Evolutionary conservation across 2,113 vertebrate species (phyloP), one percentile per base, ranked within the genome.

Genomic region (Hemiscyllium ocellatum): DNA sequence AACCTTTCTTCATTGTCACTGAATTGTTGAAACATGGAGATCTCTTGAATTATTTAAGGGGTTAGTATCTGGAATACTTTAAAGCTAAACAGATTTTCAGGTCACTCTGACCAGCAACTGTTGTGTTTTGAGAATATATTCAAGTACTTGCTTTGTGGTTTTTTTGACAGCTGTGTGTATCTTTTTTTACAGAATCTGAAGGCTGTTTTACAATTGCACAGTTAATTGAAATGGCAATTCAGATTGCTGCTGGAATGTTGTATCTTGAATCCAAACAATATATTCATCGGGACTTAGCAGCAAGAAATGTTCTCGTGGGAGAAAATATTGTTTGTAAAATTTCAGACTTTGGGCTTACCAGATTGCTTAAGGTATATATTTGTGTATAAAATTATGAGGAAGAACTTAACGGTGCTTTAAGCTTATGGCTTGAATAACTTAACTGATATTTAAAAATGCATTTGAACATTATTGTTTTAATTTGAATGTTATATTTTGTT

Each of bases 11-110:
- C 69, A 95, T 95, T 95, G 69, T 95, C 69, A 95, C 69, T 50
- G 69, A 95, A 95, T n/a, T 95, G 94, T 72, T 95, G 94, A 95
- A 33, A 76, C 94, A 95, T 72, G 94, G 94, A 70, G 94, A 95
- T 95, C 94, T 95, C 13, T 69, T 76, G 37, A 95, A 95, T 33
- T 95, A 95, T 95, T 95, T 95, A 52, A 76, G 69, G 94, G 72
- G 94, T 70, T 4, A 95, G 94, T 72, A 52, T 12, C 13, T 95
- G 69, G 33, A 37, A 61, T n/a, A 91, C 17, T 66, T 93, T 37
- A 66, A 93, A 19, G 61, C 33, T 6, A 68, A 66, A 37, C 61
- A 66, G 65, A 52, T 37, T 37, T 91, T 91, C 19, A 91, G 33
- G 66, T 91, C 61, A 37, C 37, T 65, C 89, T 37, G 89, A 93